Conservation (phyloP, 2,797 vertebrate genomes). For the Melanotaenia trifasciata region DNA sequence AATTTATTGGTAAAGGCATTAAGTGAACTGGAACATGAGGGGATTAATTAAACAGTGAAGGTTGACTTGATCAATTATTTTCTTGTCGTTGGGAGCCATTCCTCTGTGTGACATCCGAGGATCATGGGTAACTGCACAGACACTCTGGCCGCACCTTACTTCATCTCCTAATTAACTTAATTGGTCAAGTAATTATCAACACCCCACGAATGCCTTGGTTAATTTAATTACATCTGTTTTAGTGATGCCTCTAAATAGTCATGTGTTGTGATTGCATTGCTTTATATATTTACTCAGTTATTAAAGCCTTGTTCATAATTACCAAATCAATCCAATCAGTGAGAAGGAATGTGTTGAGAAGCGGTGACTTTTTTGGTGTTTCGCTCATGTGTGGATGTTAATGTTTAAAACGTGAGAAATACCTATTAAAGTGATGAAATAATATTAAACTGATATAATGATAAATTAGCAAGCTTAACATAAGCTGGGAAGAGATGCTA, state of each 20-base stretch:
- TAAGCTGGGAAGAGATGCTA: too few relatives aligned
- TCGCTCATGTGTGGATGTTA: background rate
- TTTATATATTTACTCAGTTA: constrained; percentile 26
- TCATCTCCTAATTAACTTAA: constrained; percentile 53
- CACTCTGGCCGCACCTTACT: constrained; percentile 7
- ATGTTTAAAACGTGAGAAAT: too few relatives aligned
- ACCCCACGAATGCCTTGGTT: constrained; percentile 36
- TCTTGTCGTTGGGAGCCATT: background rate
- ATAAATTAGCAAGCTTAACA: background rate
- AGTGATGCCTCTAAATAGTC: constrained; percentile 1
- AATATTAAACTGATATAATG: too few relatives aligned
- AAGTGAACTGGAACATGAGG: too few relatives aligned
- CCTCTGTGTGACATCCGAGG: background rate
- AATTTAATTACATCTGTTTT: too few relatives aligned
- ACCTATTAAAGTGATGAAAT: too few relatives aligned
- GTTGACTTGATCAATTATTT: too few relatives aligned
- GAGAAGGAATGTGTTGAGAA: constrained; percentile 19
- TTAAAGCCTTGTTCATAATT: constrained; percentile 27
- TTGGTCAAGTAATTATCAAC: constrained; percentile 63
- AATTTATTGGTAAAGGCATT: too few relatives aligned
- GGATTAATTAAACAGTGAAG: too few relatives aligned
- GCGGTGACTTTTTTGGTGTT: background rate
- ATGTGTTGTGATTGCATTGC: constrained; percentile 13
- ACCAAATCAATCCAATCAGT: constrained; percentile 13
- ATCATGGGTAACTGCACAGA: constrained; percentile 4